These are phyloP conservation scores for Triplophysa dalaica DNA, from an alignment of 2,113 vertebrate genomes.

Conservation along the genomic window DNA sequence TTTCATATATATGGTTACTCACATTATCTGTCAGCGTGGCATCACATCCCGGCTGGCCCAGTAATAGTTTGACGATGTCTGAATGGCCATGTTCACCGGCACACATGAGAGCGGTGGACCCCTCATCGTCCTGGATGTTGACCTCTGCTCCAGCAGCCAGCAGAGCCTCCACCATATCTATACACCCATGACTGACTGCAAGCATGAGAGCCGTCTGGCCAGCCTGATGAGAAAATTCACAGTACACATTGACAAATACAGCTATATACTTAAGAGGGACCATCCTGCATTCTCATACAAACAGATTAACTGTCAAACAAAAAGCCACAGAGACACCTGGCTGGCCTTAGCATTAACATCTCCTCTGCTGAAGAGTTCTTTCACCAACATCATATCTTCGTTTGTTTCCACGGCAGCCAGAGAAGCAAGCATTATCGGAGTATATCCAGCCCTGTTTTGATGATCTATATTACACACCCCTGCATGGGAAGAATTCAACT, in stretches of 20 bases:
- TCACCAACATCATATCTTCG: conserved; percentile 89
- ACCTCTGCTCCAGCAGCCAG: conserved; percentile 87
- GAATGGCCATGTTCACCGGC: conserved; percentile 92
- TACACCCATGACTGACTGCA: conserved; percentile 90
- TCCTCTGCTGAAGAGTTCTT: conserved; percentile 87
- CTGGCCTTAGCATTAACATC: conserved; percentile 94
- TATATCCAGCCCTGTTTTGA: conserved; percentile 97
- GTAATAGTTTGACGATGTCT: conserved; percentile 89
- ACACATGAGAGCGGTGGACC: conserved; percentile 95
- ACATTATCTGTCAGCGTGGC: conserved; percentile 90
- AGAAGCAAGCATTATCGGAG: conserved; percentile 94
- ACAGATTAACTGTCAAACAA: too few species aligned
- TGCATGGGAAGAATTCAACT: conserved; percentile 63
- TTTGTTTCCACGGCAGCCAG: conserved; percentile 87
- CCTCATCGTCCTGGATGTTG: conserved; percentile 93
- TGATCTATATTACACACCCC: conserved; percentile 91
- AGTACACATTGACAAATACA: background rate
- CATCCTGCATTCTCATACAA: too few species aligned
- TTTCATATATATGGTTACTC: conserved; percentile 59
- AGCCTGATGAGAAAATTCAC: conserved; percentile 72
- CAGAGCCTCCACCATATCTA: conserved; percentile 91
- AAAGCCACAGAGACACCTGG: conserved; percentile 78
- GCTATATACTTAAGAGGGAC: too few species aligned
- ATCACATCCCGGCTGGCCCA: conserved; percentile 86
- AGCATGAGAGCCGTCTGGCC: conserved; percentile 97